phyloP scores from a whole-genome alignment of 2,113 vertebrate species.

The Panthera uncia region DNA sequence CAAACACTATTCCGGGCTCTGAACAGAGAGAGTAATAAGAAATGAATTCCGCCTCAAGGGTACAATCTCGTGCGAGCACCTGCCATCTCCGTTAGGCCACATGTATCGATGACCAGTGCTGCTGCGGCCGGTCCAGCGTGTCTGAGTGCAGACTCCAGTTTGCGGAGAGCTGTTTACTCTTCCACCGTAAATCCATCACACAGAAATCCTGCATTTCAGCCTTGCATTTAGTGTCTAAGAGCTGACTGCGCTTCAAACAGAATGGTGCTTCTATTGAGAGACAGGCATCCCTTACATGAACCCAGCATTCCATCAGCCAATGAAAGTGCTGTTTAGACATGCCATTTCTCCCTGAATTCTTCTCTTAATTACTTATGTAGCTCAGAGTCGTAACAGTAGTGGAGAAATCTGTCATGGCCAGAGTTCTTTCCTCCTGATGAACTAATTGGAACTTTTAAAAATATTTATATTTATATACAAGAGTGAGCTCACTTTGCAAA shows the following conservation, averaged over 20 bases:
- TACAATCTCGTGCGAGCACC: not conserved
- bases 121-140: not conserved
- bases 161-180: not conserved
- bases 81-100: not conserved
- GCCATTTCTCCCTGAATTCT: constrained; percentile 23
- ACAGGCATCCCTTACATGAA: constrained; percentile 6
- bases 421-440: not conserved
- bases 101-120: not conserved
- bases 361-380: constrained; percentile 55
- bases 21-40: not conserved
- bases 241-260: constrained; percentile 46
- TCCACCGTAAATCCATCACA: not conserved
- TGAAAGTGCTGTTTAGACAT: constrained; percentile 55
- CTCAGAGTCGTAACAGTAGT: not conserved
- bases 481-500: constrained; percentile 51
- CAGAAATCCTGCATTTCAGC: constrained; percentile 4
- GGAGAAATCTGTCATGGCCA: not conserved
- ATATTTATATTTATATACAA: not conserved
- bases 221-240: constrained; percentile 22
- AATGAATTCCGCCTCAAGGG: constrained; percentile 15
- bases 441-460: not conserved
- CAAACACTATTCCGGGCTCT: not conserved
- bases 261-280: constrained; percentile 40
- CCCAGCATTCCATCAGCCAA: constrained; percentile 30
- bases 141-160: not conserved